A percentile compares a stretch with the other conserved stretches of the same genome.
Conservation (phyloP, 2,797 vertebrate genomes). For the Champsocephalus gunnari region DNA sequence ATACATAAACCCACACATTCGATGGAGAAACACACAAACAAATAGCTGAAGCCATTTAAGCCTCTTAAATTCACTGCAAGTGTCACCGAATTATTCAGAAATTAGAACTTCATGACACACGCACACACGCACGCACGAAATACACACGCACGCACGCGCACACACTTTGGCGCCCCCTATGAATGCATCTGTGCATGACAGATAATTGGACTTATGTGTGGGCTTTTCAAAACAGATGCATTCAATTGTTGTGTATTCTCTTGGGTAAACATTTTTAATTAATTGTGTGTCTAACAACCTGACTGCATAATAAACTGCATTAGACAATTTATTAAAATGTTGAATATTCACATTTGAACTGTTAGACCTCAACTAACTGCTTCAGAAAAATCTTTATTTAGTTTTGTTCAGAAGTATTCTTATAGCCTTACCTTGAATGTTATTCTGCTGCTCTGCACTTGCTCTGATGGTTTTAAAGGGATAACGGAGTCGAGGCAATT, state of each 20-base stretch:
- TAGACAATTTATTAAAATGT: neutral
- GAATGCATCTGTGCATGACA: slow-evolving; percentile 9
- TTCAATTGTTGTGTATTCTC: neutral
- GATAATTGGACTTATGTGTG: slow-evolving; percentile 9
- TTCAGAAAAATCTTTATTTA: neutral
- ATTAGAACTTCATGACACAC: neutral
- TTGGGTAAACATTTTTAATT: neutral
- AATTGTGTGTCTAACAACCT: neutral
- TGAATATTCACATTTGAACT: no score
- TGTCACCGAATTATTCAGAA: slow-evolving; percentile 10
- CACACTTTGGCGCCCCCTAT: slow-evolving; percentile 55
- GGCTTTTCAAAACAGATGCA: slow-evolving; percentile 12
- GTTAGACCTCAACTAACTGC: neutral
- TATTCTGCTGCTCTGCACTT: neutral
- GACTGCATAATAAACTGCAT: neutral
- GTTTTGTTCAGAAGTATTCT: neutral
- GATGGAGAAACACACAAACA: neutral
- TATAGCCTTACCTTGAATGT: neutral
- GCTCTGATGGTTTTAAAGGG: slow-evolving; percentile 23
- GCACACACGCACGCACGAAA: neutral
- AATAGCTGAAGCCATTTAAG: neutral
- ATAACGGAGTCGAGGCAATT: slow-evolving; percentile 59
- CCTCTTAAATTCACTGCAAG: slow-evolving; percentile 1
- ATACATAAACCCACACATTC: neutral
- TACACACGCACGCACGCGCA: neutral